Conservation (phyloP, 2,888 invertebrate species). For the Hirtodrosophila cameraria region DNA sequence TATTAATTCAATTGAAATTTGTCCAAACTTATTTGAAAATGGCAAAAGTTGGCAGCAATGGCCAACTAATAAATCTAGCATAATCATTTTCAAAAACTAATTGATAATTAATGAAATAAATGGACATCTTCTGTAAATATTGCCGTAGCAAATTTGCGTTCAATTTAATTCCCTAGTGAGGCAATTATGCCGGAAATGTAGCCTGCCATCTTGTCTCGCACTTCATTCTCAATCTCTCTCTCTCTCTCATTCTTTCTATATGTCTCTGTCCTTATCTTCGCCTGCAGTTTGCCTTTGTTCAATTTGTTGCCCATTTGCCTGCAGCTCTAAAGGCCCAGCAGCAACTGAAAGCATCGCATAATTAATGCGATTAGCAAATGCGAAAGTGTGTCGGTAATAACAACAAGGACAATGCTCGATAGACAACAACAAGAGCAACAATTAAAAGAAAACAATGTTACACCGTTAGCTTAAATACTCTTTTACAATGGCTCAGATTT, state of each 20-base stretch:
- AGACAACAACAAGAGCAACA: slow-evolving; percentile 20
- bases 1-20: slow-evolving; percentile 67
- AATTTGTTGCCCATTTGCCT: slow-evolving; percentile 69
- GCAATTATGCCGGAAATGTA: slow-evolving; percentile 62
- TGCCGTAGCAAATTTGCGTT: slow-evolving; percentile 30
- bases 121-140: slow-evolving; percentile 51
- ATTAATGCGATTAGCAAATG: slow-evolving; percentile 77
- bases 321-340: slow-evolving; percentile 68
- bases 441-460: not conserved
- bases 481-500: not conserved
- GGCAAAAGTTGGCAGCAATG: slow-evolving; percentile 32
- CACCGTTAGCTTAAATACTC: slow-evolving; percentile 17
- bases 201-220: slow-evolving; percentile 3
- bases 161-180: slow-evolving; percentile 71
- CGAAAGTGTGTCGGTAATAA: slow-evolving; percentile 73
- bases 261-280: slow-evolving; percentile 27
- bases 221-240: not conserved
- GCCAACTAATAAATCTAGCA: slow-evolving; percentile 59
- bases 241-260: not conserved
- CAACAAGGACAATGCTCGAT: slow-evolving; percentile 52
- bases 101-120: slow-evolving; percentile 78
- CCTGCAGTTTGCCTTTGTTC: slow-evolving; percentile 73
- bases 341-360: slow-evolving; percentile 68
- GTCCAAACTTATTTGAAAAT: slow-evolving; percentile 34
- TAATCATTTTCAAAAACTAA: slow-evolving; percentile 75